These are phyloP conservation scores for Agapornis canus DNA, from an alignment of 2,797 vertebrate species.

Conservation along the genomic window DNA sequence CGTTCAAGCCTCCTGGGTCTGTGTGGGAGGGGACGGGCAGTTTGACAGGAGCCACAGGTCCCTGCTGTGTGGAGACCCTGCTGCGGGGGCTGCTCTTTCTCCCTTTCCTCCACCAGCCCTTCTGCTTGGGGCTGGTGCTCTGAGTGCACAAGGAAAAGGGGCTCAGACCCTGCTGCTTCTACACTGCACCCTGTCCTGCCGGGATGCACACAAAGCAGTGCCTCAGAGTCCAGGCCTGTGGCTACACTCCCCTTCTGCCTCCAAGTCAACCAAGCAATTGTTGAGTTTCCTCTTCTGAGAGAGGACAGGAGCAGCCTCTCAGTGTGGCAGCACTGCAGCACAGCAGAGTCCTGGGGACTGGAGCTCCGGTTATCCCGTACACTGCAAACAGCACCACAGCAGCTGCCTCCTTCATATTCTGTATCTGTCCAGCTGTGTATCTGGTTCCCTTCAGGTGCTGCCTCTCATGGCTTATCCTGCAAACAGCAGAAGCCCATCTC, in stretches of 20 bases:
- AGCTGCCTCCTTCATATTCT: background rate
- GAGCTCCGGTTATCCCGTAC: background rate
- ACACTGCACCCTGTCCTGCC: background rate
- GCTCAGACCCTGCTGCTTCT: background rate
- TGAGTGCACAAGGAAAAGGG: background rate
- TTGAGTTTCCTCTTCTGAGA: background rate
- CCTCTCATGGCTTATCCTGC: background rate
- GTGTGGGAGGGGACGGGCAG: background rate
- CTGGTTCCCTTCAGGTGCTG: background rate
- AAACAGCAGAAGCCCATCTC: background rate
- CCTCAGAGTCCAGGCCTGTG: background rate
- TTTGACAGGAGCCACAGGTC: background rate
- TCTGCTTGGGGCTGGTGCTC: fast-evolving
- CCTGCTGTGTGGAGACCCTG: background rate
- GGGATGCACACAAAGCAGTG: fast-evolving
- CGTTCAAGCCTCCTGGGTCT: background rate
- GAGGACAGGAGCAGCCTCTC: background rate
- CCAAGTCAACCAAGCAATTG: background rate
- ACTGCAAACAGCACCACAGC: background rate
- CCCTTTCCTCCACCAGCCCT: background rate
- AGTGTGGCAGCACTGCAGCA: fast-evolving
- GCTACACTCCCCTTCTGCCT: fast-evolving
- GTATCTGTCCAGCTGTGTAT: background rate
- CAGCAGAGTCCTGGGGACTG: background rate
- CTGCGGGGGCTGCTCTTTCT: background rate